A percentile compares a stretch with the other conserved stretches of the same genome.
Evolutionary conservation across 1,140 invertebrate species (phyloP).

Genomic region (Zophobas atratus): DNA sequence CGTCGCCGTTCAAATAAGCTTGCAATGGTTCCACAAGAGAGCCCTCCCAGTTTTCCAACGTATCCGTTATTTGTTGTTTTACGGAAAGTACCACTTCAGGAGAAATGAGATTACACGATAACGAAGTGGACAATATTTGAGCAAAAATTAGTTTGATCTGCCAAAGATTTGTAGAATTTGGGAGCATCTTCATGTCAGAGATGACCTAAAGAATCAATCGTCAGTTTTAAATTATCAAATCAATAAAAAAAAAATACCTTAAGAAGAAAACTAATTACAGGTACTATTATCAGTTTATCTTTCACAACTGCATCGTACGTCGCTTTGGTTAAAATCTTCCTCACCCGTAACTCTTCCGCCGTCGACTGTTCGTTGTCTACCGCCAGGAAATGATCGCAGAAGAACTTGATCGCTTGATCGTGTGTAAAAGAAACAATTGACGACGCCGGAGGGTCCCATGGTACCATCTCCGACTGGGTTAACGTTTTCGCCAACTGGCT

Average conservation of each 20-base stretch:
- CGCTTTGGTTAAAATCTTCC: slow-evolving; percentile 81
- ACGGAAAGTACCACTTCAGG: slow-evolving; percentile 72
- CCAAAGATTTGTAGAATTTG: slow-evolving; percentile 74
- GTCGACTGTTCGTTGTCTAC: slow-evolving; percentile 54
- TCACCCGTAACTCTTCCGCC: slow-evolving; percentile 70
- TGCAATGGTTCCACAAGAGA: slow-evolving; percentile 69
- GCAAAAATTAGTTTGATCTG: slow-evolving; percentile 76
- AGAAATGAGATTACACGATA: slow-evolving; percentile 66
- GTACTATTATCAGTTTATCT: slow-evolving; percentile 86
- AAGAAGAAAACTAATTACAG: slow-evolving; percentile 80
- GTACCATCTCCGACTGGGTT: slow-evolving; percentile 83
- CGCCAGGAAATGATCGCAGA: slow-evolving; percentile 78
- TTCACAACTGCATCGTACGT: slow-evolving; percentile 90
- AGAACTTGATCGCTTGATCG: slow-evolving; percentile 76
- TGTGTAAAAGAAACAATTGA: slow-evolving; percentile 79
- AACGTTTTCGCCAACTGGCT: slow-evolving; percentile 87
- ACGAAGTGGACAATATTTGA: slow-evolving; percentile 66
- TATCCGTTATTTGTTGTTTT: slow-evolving; percentile 71
- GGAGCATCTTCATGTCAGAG: slow-evolving; percentile 67
- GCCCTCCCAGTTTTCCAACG: slow-evolving; percentile 73
- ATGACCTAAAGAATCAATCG: slow-evolving; percentile 66
- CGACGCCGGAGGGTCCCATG: slow-evolving; percentile 76
- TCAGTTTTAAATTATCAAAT: no score
- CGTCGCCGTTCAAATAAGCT: slow-evolving; percentile 68
- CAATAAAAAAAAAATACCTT: slow-evolving; percentile 71